Evolutionary conservation across 2,888 invertebrate species (phyloP).

Genomic region (Oasisia sp.): DNA sequence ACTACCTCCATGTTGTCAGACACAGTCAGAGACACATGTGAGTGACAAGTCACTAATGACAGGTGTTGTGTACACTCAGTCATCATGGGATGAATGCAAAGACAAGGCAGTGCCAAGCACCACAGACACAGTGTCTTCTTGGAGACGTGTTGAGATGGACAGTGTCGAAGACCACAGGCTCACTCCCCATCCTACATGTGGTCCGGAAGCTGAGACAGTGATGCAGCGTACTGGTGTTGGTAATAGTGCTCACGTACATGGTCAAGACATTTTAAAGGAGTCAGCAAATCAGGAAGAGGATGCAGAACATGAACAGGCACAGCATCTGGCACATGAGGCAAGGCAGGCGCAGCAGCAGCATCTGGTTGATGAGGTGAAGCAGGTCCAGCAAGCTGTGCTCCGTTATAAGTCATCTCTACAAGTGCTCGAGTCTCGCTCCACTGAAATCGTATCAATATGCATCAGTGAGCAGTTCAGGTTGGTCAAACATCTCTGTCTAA

Average conservation of each 20-base stretch:
- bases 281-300: background rate
- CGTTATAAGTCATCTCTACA: constrained; percentile 4
- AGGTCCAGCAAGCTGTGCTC: background rate
- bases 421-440: background rate
- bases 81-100: background rate
- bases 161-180: background rate
- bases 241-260: too few species aligned
- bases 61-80: too few species aligned
- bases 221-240: background rate
- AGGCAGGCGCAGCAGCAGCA: constrained; percentile 1
- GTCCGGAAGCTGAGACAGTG: background rate
- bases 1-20: background rate
- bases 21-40: background rate
- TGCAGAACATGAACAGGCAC: background rate
- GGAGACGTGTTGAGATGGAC: background rate
- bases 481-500: background rate
- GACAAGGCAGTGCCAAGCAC: background rate
- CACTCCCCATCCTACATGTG: background rate
- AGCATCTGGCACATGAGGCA: background rate
- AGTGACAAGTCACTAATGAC: background rate
- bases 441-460: background rate
- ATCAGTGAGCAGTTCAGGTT: background rate
- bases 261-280: background rate
- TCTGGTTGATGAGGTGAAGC: background rate
- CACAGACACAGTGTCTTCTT: background rate